Conservation (phyloP, 2,113 vertebrate genomes). For the Cheirogaleus medius region DNA sequence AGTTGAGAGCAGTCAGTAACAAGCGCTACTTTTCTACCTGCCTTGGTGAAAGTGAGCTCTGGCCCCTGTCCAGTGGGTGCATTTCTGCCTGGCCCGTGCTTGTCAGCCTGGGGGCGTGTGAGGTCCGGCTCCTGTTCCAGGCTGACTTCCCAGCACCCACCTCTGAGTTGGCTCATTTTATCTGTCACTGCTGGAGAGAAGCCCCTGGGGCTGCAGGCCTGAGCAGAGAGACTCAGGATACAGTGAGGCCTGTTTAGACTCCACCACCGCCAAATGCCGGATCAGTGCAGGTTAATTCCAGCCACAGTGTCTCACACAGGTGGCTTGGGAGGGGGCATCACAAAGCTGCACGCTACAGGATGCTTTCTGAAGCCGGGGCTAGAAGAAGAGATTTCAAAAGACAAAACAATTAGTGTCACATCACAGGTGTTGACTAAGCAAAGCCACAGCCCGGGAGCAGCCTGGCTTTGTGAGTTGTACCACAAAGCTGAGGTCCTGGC, state of each 20-base stretch:
- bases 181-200: neutral
- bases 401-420: neutral
- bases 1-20: neutral
- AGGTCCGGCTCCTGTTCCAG: neutral
- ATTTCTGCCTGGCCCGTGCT: neutral
- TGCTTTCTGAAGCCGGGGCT: neutral
- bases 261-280: rapidly evolving
- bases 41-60: neutral
- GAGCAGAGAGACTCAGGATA: neutral
- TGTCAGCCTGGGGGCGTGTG: neutral
- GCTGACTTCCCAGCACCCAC: neutral
- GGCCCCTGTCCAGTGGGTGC: neutral
- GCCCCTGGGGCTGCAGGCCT: neutral
- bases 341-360: neutral
- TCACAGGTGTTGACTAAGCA: constrained; percentile 1
- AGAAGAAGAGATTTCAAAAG: neutral
- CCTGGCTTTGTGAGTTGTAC: neutral
- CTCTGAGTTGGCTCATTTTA: neutral
- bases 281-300: neutral
- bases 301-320: neutral
- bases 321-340: neutral
- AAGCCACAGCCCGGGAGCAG: neutral
- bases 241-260: neutral
- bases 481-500: neutral
- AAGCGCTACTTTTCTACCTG: rapidly evolving